These are phyloP conservation scores for Trichogramma dendrolimi DNA, from an alignment of 2,888 invertebrate genomes.

Conservation along the genomic window DNA sequence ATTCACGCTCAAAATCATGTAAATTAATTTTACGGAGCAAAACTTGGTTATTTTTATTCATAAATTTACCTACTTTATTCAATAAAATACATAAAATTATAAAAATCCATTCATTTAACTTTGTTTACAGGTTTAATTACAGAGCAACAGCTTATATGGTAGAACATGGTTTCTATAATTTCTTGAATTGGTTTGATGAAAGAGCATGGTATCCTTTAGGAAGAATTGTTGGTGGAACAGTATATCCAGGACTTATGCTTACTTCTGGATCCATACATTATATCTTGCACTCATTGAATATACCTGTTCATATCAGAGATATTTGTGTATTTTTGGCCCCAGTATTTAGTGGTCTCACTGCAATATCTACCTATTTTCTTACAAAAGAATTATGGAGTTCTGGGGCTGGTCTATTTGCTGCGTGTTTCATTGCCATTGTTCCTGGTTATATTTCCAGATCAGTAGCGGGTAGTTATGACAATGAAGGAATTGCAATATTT, in stretches of 20 bases:
- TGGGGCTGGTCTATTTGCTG: constrained; percentile 95
- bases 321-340: constrained; percentile 99
- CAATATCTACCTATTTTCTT: constrained; percentile 93
- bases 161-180: constrained; percentile 98
- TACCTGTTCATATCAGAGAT: constrained; percentile 96
- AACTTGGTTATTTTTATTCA: too few relatives aligned
- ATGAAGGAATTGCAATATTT: constrained; percentile 99
- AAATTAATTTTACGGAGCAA: too few relatives aligned
- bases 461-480: constrained; percentile 98
- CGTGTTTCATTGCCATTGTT: constrained; percentile 97
- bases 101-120: constrained; percentile 37
- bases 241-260: constrained; percentile 98
- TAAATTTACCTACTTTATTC: background rate
- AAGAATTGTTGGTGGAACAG: constrained; percentile 97
- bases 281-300: constrained; percentile 83
- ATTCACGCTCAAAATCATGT: too few relatives aligned
- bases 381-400: constrained; percentile 97
- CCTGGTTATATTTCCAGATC: constrained; percentile 99
- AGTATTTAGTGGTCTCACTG: constrained; percentile 95
- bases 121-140: constrained; percentile 86
- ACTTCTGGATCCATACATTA: constrained; percentile 98
- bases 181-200: constrained; percentile 99
- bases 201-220: constrained; percentile 99
- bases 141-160: constrained; percentile 99
- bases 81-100: background rate